Evolutionary conservation across 2,113 vertebrate genomes (phyloP).

Genomic region (Cynoglossus semilaevis): DNA sequence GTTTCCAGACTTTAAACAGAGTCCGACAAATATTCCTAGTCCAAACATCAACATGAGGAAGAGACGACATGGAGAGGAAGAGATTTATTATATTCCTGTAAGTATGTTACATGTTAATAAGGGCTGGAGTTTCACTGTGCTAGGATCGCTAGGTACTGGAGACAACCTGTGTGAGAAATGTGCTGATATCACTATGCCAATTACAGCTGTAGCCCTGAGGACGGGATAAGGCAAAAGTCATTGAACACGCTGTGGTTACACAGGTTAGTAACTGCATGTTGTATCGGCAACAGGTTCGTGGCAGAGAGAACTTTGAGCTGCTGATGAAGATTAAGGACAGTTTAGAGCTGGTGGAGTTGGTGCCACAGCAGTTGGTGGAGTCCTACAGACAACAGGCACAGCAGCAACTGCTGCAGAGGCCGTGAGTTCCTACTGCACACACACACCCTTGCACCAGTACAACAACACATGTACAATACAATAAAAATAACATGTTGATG

Average conservation of each 20-base stretch:
- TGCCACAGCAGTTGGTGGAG: constrained; percentile 90
- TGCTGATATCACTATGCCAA: too few relatives aligned
- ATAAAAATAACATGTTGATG: neutral
- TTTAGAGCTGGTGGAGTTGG: constrained; percentile 91
- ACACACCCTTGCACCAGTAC: constrained; percentile 5
- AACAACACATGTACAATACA: neutral
- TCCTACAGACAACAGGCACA: constrained; percentile 93
- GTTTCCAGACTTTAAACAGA: constrained; percentile 90
- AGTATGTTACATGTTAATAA: constrained; percentile 24
- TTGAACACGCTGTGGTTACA: too few relatives aligned
- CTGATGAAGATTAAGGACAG: constrained; percentile 98
- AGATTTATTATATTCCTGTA: constrained; percentile 92
- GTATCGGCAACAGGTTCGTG: constrained; percentile 81
- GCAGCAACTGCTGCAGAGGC: constrained; percentile 92
- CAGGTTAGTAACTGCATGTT: too few relatives aligned
- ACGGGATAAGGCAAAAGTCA: too few relatives aligned
- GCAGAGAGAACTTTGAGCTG: constrained; percentile 95
- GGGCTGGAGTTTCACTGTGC: too few relatives aligned
- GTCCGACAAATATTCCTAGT: constrained; percentile 81
- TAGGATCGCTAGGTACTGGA: too few relatives aligned
- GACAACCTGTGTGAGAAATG: too few relatives aligned
- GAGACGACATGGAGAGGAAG: constrained; percentile 90
- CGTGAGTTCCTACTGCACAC: constrained; percentile 78
- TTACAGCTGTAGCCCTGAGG: too few relatives aligned
- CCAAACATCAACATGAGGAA: constrained; percentile 86